These are phyloP conservation scores for Mastomys natalensis DNA, from an alignment of 2,113 vertebrate genomes.

Conservation along the genomic window DNA sequence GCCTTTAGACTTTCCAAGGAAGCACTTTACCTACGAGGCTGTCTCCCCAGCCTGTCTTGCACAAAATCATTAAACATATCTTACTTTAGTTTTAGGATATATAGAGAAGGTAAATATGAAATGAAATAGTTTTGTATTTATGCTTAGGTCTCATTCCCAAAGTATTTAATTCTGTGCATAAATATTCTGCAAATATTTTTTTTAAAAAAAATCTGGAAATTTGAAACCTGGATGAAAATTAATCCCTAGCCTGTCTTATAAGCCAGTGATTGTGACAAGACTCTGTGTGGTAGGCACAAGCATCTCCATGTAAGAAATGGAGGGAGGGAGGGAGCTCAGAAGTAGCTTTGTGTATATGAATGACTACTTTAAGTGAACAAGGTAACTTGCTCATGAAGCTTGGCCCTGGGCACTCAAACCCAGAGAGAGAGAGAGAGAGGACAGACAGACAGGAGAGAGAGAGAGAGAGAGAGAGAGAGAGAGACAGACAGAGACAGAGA, in stretches of 20 bases:
- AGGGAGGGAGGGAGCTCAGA: not conserved
- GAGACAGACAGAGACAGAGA: too few species aligned
- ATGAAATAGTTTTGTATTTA: not conserved
- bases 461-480: too few species aligned
- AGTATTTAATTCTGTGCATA: not conserved
- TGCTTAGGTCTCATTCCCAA: not conserved
- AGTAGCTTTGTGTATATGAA: not conserved
- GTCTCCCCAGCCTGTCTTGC: not conserved
- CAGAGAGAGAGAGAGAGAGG: too few species aligned
- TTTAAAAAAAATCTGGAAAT: not conserved
- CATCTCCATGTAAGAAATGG: accelerated
- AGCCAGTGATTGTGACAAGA: accelerated
- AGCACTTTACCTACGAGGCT: not conserved
- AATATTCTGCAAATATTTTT: not conserved
- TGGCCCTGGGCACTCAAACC: not conserved
- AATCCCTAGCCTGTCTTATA: accelerated
- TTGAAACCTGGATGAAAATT: not conserved
- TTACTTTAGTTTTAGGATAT: not conserved
- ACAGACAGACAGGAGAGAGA: too few species aligned
- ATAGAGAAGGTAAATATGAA: not conserved
- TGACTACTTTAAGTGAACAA: accelerated
- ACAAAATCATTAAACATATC: not conserved
- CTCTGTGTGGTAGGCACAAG: accelerated
- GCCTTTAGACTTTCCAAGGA: not conserved
- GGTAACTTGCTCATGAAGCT: accelerated